Evolutionary conservation across 1,140 invertebrate species (phyloP).

Genomic region (Diploscapter pachys): DNA sequence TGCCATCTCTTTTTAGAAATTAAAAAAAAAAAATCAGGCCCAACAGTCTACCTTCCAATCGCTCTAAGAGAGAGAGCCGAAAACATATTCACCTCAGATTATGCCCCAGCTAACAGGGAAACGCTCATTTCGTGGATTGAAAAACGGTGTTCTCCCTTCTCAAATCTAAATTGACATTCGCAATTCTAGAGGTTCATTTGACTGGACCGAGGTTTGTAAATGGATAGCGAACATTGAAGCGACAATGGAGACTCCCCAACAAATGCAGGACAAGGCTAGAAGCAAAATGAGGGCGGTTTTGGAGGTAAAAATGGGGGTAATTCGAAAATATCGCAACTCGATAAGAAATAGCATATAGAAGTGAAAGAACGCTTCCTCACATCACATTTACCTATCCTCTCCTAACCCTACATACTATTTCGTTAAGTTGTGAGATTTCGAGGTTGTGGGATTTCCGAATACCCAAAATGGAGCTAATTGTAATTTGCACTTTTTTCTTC

Average conservation of each 20-base stretch:
- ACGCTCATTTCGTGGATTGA: conserved; percentile 47
- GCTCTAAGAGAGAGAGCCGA: conserved; percentile 45
- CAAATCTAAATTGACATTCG: not conserved
- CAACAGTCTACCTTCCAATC: conserved; percentile 57
- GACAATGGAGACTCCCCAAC: conserved; percentile 38
- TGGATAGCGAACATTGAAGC: conserved; percentile 55
- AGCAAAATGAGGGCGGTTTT: conserved; percentile 52
- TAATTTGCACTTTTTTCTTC: not conserved
- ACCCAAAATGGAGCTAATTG: not conserved
- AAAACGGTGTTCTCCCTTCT: conserved; percentile 18
- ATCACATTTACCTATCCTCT: no score
- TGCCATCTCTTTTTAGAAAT: not conserved
- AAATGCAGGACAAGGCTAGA: conserved; percentile 50
- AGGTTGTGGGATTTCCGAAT: no score
- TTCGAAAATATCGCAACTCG: no score
- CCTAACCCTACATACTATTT: no score
- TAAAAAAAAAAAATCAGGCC: conserved; percentile 37
- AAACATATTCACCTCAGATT: conserved; percentile 54
- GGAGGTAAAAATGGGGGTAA: conserved; percentile 29
- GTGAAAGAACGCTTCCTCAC: no score
- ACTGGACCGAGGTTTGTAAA: conserved; percentile 53
- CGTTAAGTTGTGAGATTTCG: no score
- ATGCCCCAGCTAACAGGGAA: conserved; percentile 50
- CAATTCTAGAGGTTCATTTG: conserved; percentile 38
- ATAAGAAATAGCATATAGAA: no score